Percentiles rank a stretch among this genome's conserved stretches.
Evolutionary conservation across 2,113 vertebrate species (phyloP).

Genomic region (Vanacampus margaritifer): DNA sequence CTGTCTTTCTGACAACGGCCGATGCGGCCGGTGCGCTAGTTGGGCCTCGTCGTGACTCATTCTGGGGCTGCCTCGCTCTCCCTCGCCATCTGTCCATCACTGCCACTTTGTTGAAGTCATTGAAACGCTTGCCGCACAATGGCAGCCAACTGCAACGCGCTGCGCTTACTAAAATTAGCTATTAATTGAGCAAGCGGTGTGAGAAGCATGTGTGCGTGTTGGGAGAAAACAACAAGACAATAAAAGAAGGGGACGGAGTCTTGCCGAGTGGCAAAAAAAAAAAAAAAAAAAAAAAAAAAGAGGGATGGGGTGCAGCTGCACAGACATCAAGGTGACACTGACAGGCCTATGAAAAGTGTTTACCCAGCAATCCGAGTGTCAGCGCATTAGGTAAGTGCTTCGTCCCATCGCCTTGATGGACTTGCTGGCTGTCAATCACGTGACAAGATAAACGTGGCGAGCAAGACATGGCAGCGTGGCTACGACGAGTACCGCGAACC

Average conservation of each 20-base stretch:
- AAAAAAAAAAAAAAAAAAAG: background rate
- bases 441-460: conserved; percentile 6
- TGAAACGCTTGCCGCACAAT: background rate
- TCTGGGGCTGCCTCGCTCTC: conserved; percentile 37
- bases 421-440: conserved; percentile 40
- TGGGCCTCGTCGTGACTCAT: conserved; percentile 40
- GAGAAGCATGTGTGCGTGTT: background rate
- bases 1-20: conserved; percentile 42
- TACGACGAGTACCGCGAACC: too few relatives aligned
- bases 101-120: conserved; percentile 38
- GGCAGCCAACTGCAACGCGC: conserved; percentile 35
- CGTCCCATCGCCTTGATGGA: conserved; percentile 39
- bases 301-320: background rate
- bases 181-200: conserved; percentile 10
- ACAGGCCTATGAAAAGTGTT: conserved; percentile 49
- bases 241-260: conserved; percentile 2
- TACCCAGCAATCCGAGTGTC: conserved; percentile 53
- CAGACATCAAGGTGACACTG: conserved; percentile 62
- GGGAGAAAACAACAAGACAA: background rate
- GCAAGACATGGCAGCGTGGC: background rate
- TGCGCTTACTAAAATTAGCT: conserved; percentile 18
- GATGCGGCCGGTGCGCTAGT: conserved; percentile 37
- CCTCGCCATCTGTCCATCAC: conserved; percentile 61
- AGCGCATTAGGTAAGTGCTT: conserved; percentile 58
- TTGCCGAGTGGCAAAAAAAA: conserved; percentile 4